phyloP scores from a whole-genome alignment of 2,113 vertebrate species.

The Labeo catla region DNA sequence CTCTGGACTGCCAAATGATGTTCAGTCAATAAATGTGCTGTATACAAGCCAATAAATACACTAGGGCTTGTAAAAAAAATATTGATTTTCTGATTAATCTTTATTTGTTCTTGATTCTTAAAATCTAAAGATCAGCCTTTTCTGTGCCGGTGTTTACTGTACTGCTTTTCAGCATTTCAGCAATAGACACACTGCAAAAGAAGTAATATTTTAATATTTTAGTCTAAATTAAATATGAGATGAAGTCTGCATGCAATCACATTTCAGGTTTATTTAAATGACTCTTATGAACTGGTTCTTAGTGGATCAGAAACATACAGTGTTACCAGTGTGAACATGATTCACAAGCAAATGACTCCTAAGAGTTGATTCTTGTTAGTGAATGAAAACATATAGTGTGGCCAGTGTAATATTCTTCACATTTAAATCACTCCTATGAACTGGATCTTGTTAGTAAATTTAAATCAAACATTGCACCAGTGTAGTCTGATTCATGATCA shows the following conservation, averaged over 20 bases:
- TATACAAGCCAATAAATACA: conserved; percentile 13
- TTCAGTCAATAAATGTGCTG: background rate
- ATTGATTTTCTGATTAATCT: background rate
- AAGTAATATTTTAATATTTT: background rate
- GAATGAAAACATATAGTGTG: no score
- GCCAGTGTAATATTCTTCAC: no score
- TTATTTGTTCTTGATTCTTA: background rate
- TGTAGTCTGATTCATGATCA: no score
- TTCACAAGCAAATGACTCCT: background rate
- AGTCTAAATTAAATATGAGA: background rate
- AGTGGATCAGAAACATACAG: background rate
- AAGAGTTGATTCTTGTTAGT: no score
- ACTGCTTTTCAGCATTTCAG: background rate
- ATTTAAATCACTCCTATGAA: no score
- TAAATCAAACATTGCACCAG: no score
- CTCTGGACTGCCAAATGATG: conserved; percentile 10
- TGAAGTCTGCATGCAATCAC: background rate
- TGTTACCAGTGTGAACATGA: background rate
- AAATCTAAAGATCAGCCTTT: background rate
- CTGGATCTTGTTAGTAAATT: no score
- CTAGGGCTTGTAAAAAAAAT: background rate
- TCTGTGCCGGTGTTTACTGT: background rate
- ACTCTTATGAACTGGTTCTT: background rate
- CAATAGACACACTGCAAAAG: background rate
- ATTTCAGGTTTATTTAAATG: background rate